These are phyloP conservation scores for Neoascia interrupta DNA, from an alignment of 2,888 invertebrate species.

Conservation along the genomic window DNA sequence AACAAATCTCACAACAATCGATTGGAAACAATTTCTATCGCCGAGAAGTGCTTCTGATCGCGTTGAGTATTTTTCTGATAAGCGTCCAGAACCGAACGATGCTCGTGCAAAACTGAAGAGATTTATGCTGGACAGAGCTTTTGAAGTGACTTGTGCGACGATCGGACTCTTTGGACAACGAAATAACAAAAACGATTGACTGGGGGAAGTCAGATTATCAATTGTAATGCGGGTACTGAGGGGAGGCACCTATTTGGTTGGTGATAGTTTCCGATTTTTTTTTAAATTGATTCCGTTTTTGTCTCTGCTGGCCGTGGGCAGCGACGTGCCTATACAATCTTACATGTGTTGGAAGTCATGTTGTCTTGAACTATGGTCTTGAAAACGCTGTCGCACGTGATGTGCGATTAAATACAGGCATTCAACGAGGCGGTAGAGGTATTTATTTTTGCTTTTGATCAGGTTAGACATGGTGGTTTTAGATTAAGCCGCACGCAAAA, in stretches of 20 bases:
- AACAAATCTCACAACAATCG: background rate
- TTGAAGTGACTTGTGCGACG: constrained; percentile 18
- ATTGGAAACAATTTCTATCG: background rate
- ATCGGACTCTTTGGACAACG: background rate
- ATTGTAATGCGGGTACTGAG: background rate
- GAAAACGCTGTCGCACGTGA: constrained; percentile 56
- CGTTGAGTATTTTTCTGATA: too few relatives aligned
- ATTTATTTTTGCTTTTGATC: background rate
- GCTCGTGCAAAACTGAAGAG: constrained; percentile 3
- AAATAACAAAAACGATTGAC: constrained; percentile 20
- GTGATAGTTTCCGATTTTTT: constrained; percentile 36
- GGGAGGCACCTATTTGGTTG: constrained; percentile 30
- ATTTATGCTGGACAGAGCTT: constrained; percentile 13
- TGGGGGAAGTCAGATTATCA: constrained; percentile 32
- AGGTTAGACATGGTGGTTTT: background rate
- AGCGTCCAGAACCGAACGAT: too few relatives aligned
- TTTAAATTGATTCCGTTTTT: constrained; percentile 29
- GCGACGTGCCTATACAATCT: too few relatives aligned
- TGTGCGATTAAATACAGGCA: constrained; percentile 33
- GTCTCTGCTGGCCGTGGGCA: constrained; percentile 27
- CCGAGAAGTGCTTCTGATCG: too few relatives aligned
- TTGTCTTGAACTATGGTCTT: constrained; percentile 46
- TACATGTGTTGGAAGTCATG: too few relatives aligned
- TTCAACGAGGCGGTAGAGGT: background rate
- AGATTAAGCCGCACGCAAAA: too few relatives aligned